Percentiles rank a stretch among this genome's conserved stretches.
phyloP scores from a whole-genome alignment of 1,140 invertebrate species.

The Notospermus geniculatus region DNA sequence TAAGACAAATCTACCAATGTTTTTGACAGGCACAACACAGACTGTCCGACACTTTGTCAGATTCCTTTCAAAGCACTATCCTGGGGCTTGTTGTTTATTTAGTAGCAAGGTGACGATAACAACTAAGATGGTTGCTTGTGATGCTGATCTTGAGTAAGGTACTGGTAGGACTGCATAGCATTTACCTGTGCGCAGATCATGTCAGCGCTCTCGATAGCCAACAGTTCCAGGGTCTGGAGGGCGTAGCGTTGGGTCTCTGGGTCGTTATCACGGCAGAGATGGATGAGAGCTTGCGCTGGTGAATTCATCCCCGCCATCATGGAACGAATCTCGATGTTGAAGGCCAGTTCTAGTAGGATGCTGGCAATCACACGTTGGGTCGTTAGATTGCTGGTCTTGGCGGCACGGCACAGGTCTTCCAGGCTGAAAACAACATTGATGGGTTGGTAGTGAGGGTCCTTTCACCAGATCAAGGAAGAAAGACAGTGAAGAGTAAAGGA shows the following conservation, averaged over 20 bases:
- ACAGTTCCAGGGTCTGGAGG: constrained; percentile 45
- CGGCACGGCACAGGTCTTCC: constrained; percentile 43
- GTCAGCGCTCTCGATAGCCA: constrained; percentile 50
- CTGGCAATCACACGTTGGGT: constrained; percentile 44
- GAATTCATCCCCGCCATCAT: constrained; percentile 41
- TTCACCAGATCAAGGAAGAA: too few relatives aligned
- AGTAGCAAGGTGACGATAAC: too few relatives aligned
- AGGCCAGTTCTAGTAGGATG: constrained; percentile 47
- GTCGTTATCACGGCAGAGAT: constrained; percentile 40
- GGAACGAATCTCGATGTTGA: constrained; percentile 39
- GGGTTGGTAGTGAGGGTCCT: too few relatives aligned
- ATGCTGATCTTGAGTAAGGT: too few relatives aligned
- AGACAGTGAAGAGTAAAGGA: too few relatives aligned
- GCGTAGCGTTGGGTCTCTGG: constrained; percentile 42
- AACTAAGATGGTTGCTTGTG: too few relatives aligned
- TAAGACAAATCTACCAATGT: neutral
- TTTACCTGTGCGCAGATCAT: constrained; percentile 50
- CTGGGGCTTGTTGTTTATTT: too few relatives aligned
- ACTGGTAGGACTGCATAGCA: too few relatives aligned
- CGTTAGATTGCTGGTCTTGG: constrained; percentile 31
- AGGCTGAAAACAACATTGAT: constrained; percentile 27
- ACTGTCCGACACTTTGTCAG: too few relatives aligned
- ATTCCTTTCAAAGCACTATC: neutral
- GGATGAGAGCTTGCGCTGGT: constrained; percentile 44
- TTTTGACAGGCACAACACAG: too few relatives aligned